Evolutionary conservation across 1,140 invertebrate genomes (phyloP).

Genomic region (Maniola jurtina): DNA sequence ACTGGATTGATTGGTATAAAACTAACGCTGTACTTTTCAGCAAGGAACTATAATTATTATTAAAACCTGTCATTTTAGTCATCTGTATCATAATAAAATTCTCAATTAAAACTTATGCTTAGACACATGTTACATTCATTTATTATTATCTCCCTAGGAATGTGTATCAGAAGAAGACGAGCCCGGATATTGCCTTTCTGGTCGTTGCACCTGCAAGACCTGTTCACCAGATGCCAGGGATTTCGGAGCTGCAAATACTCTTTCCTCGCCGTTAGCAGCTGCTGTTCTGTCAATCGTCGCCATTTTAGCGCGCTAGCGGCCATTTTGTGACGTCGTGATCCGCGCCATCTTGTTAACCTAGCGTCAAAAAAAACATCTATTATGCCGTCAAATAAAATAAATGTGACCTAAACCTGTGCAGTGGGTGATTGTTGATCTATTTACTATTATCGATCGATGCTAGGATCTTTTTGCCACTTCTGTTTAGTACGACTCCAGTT

Average conservation of each 20-base stretch:
- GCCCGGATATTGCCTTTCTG: conserved; percentile 66
- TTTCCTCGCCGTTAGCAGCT: conserved; percentile 45
- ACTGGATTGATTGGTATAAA: too few relatives aligned
- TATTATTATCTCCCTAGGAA: conserved; percentile 47
- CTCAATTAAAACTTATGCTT: neutral
- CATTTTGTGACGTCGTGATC: conserved; percentile 13
- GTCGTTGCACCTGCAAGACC: conserved; percentile 71
- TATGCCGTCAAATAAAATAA: neutral
- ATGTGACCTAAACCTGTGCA: too few relatives aligned
- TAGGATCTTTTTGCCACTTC: too few relatives aligned
- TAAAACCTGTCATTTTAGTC: too few relatives aligned
- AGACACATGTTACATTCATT: neutral
- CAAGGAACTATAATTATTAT: too few relatives aligned
- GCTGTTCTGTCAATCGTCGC: conserved; percentile 55
- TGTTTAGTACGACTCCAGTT: too few relatives aligned
- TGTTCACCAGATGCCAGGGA: conserved; percentile 64
- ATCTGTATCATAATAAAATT: too few relatives aligned
- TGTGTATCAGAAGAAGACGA: conserved; percentile 72
- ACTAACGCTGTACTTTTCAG: neutral
- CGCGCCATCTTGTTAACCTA: conserved; percentile 14
- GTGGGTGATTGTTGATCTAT: too few relatives aligned
- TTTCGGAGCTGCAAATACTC: conserved; percentile 55
- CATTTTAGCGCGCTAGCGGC: conserved; percentile 48
- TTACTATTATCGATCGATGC: too few relatives aligned
- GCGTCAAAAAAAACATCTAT: neutral